Evolutionary conservation across 1,140 invertebrate species (phyloP), one percentile per base, ranked within the genome.

Genomic region (Amyelois transitella): DNA sequence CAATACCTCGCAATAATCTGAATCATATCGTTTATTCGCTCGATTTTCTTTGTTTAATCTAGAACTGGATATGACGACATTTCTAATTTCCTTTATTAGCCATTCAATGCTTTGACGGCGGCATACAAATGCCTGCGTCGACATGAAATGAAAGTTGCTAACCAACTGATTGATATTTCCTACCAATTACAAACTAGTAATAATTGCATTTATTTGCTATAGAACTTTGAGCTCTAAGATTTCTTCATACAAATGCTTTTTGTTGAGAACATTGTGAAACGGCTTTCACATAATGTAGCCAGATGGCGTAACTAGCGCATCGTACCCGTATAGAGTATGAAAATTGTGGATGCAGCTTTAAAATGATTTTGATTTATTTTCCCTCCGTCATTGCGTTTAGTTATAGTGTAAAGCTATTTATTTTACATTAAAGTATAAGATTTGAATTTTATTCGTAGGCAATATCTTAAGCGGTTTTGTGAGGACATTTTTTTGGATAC

Each of bases 371-470:
- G 60, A 53, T 73, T 66, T 44, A 60, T 69, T 38, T 77, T 74
- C 81, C 77, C 77, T 85, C 76, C 79, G 77, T 73, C 56, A 62
- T 55, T 48, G 47, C 60, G 58, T 72, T 70, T 70, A 69, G 60
- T 68, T 72, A 55, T 64, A 63, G 60, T 60, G 55, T 72, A 72
- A 71, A n/a, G n/a, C 55, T 82, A 83, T 85, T 85, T 85, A 85
- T 85, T 78, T 73, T 69, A 67, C 52, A 61, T 64, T 75, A 76
- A 54, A 58, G 28, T 58, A n/a, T 72, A 65, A 64, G 44, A 19
- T 66, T 61, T 57, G 51, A 56, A 38, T 64, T 66, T 56, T 60
- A 53, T 60, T 60, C 48, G 59, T 72, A 72, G 66, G 53, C 43
- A 54, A 52, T 65, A 59, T 66, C 50, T 66, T 52, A 68, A 72